Evolutionary conservation across 2,113 vertebrate genomes (phyloP).

Genomic region (Corythornis cristatus): DNA sequence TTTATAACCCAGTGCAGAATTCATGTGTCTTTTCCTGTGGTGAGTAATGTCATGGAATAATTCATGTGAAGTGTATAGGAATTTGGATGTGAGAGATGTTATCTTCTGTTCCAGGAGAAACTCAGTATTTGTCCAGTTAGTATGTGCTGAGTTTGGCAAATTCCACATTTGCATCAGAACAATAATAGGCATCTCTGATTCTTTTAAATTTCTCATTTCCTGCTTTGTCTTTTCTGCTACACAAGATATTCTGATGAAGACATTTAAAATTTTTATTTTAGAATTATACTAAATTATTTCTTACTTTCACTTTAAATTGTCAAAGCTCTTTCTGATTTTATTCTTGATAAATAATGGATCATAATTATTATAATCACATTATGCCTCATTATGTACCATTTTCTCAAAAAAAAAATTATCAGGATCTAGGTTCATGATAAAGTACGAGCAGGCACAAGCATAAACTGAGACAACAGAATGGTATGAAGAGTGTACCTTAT

Average conservation of each 20-base stretch:
- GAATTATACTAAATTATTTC: neutral
- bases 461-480: neutral
- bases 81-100: neutral
- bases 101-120: neutral
- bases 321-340: neutral
- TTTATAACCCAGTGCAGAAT: neutral
- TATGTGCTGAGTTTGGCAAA: slow-evolving; percentile 25
- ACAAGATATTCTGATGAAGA: neutral
- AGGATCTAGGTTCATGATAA: neutral
- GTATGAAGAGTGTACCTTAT: neutral
- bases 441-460: neutral
- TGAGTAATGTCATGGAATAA: neutral
- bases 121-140: neutral
- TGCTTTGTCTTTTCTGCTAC: neutral
- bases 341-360: neutral
- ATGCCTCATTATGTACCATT: neutral
- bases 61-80: neutral
- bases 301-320: neutral
- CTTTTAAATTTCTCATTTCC: neutral
- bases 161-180: neutral
- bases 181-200: neutral
- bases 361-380: neutral
- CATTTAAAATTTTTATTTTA: neutral
- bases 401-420: neutral
- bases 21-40: neutral